These are phyloP conservation scores for Calliphora vicina DNA, from an alignment of 1,140 invertebrate species.

Conservation along the genomic window DNA sequence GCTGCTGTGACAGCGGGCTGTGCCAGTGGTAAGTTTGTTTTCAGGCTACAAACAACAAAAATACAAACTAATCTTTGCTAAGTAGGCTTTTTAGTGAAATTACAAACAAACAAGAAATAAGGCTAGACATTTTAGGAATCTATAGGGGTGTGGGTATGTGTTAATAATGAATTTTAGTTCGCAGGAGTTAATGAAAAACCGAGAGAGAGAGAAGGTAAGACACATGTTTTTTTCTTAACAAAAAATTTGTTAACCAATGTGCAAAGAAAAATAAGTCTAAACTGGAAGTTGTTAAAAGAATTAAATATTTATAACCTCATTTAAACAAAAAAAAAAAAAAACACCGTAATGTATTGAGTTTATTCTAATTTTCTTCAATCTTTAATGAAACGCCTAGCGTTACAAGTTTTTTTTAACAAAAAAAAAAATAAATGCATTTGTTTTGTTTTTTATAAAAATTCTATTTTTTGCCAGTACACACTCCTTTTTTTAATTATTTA, in stretches of 20 bases:
- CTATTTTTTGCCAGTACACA: not conserved
- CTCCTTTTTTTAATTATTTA: not conserved
- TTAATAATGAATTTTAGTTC: not conserved
- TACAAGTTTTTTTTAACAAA: not conserved
- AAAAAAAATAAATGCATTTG: no score
- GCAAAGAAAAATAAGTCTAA: not conserved
- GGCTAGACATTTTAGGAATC: not conserved
- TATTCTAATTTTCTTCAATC: not conserved
- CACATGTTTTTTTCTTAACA: not conserved
- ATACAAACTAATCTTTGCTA: not conserved
- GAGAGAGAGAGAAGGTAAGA: conserved; percentile 20
- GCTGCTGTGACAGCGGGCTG: conserved; percentile 27
- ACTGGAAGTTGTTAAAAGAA: not conserved
- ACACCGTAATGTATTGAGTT: not conserved
- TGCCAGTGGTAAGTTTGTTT: conserved; percentile 29
- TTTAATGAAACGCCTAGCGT: not conserved
- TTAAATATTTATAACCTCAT: not conserved
- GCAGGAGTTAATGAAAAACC: not conserved
- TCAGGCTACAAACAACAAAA: not conserved
- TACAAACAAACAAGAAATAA: not conserved
- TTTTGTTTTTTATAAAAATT: not conserved
- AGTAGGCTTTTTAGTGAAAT: not conserved
- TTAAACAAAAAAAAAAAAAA: not conserved
- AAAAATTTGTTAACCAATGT: not conserved
- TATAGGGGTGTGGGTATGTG: not conserved